Conservation (phyloP, 2,113 vertebrate species). For the Gallinago media region DNA sequence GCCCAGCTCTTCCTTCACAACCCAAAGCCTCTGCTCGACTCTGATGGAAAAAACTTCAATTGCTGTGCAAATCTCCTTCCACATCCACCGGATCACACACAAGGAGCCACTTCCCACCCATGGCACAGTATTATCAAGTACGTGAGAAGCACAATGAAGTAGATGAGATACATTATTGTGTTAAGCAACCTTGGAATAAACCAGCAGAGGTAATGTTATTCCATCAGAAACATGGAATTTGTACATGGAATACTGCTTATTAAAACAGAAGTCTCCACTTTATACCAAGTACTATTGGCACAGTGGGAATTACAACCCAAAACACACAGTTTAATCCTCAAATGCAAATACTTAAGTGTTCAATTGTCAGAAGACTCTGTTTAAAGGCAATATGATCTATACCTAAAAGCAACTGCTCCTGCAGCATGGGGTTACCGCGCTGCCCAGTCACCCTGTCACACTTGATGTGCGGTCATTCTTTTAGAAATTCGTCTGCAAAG, state of each 20-base stretch:
- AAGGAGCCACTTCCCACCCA: not conserved
- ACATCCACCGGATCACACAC: not conserved
- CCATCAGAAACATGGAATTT: not conserved
- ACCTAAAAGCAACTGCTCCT: not conserved
- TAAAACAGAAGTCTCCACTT: not conserved
- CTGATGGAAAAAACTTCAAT: not conserved
- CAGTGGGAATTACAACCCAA: not conserved
- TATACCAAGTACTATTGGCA: not conserved
- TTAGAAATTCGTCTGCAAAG: not conserved
- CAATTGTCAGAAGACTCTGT: not conserved
- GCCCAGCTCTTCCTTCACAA: not conserved
- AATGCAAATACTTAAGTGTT: not conserved
- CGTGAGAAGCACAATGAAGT: not conserved
- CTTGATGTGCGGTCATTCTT: not conserved
- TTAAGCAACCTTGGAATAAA: not conserved
- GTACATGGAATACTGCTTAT: not conserved
- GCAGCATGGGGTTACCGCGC: fast-evolving
- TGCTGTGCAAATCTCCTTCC: not conserved
- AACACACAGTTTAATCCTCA: not conserved
- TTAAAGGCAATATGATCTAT: not conserved
- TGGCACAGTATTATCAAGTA: too few species aligned
- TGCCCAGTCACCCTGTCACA: fast-evolving
- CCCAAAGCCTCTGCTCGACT: not conserved
- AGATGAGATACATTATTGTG: not conserved
- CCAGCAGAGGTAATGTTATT: not conserved